Evolutionary conservation across 2,113 vertebrate genomes (phyloP), one percentile per base, ranked within the genome.

Genomic region (Orycteropus afer): DNA sequence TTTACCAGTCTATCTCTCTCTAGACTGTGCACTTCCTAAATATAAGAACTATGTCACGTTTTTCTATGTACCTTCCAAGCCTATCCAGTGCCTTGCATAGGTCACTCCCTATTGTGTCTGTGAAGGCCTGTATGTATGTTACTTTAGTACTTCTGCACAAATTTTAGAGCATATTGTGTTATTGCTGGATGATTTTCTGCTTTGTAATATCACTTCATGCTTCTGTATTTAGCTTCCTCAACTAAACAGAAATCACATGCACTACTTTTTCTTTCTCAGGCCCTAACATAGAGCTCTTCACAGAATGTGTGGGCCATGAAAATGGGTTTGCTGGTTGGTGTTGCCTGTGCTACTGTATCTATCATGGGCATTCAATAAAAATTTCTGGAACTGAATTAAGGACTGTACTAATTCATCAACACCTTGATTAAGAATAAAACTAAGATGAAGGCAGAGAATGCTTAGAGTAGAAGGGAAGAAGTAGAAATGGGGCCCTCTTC

Each of bases 361-460:
- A 29, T 37, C 5, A 6, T 5, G 13, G 67, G 51, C 17, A 1
- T 27, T 25, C 17, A 1, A 8, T 55, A 18, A 40, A 22, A 0
- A 13, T 1, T 45, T 23, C 55, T 5, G 29, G 10, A n/a, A 18
- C 25, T 6, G 22, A 69, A 32, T 20, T 5, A 63, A 8, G 18
- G 2, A 42, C 12, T 15, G 12, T 17, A 47, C 4, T 18, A 47
- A 23, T 8, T 25, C 49, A 47, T 14, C 13, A 27, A 71, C 53
- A 18, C 47, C 7, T 47, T n/a, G 5, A 84, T 12, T 53, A 42
- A 37, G 51, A 34, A 34, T 10, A 20, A 32, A 29, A 40, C 40
- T n/a, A 42, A 55, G 47, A 10, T 23, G 4, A 53, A 2, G 5
- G 40, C 20, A 29, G 49, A n/a, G 37, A 23, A 3, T 4, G 3